Evolutionary conservation across 2,888 invertebrate species (phyloP).

Genomic region (Cerastis rubricosa): DNA sequence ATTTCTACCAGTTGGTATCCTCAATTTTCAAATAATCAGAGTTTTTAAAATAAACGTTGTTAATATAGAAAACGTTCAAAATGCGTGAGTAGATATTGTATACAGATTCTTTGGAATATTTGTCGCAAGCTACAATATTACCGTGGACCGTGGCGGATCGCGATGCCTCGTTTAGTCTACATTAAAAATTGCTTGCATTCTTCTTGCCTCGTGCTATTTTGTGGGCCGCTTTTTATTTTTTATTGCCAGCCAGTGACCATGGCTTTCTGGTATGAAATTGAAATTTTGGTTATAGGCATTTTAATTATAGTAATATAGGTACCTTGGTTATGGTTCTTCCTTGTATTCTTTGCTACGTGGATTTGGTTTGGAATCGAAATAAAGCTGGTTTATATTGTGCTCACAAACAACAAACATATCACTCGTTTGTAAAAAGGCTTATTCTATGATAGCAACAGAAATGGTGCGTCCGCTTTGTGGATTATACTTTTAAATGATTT

Average conservation of each 20-base stretch:
- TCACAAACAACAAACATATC: neutral
- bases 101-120: constrained; percentile 75
- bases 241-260: constrained; percentile 77
- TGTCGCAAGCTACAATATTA: constrained; percentile 82
- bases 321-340: constrained; percentile 11
- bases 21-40: neutral
- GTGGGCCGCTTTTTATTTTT: constrained; percentile 81
- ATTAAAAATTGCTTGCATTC: constrained; percentile 90
- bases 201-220: constrained; percentile 85
- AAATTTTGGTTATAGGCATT: constrained; percentile 73
- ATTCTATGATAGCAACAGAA: neutral
- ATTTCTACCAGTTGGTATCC: neutral
- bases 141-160: constrained; percentile 75
- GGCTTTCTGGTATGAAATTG: constrained; percentile 81
- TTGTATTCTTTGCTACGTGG: neutral
- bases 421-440: neutral
- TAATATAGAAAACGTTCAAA: constrained; percentile 44
- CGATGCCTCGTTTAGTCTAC: constrained; percentile 81
- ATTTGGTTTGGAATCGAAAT: neutral
- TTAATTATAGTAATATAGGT: constrained; percentile 60
- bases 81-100: constrained; percentile 46
- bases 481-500: neutral
- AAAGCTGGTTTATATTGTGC: neutral
- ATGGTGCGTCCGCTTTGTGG: neutral
- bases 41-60: constrained; percentile 9